Conservation (phyloP, 2,113 vertebrate species). For the Pao palembangensis region DNA sequence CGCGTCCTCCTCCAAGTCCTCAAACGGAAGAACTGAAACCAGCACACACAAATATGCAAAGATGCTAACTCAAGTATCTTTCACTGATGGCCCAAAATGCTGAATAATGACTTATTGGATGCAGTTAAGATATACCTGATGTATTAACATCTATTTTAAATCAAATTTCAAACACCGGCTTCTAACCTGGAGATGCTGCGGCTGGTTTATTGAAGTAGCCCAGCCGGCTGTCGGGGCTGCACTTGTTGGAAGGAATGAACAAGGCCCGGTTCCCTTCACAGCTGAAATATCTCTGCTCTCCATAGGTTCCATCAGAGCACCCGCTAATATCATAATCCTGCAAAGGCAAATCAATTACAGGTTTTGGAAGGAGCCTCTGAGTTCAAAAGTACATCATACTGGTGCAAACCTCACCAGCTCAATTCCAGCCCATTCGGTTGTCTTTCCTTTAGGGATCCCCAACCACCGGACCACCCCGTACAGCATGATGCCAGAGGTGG, state of each 20-base stretch:
- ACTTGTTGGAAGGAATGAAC: slow-evolving; percentile 69
- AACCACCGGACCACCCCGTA: slow-evolving; percentile 76
- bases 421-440: slow-evolving; percentile 65
- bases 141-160: no score
- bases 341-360: slow-evolving; percentile 5
- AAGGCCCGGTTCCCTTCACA: slow-evolving; percentile 65
- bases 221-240: slow-evolving; percentile 73
- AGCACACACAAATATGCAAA: slow-evolving; percentile 1
- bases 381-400: not conserved
- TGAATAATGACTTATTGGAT: not conserved
- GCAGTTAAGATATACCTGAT: no score
- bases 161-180: no score
- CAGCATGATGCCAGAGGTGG: slow-evolving; percentile 53
- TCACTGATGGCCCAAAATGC: no score
- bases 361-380: not conserved
- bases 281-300: slow-evolving; percentile 66
- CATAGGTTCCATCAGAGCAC: slow-evolving; percentile 65
- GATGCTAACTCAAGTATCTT: not conserved
- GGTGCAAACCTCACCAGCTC: slow-evolving; percentile 66
- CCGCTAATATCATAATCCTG: slow-evolving; percentile 68
- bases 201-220: slow-evolving; percentile 12
- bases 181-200: slow-evolving; percentile 49
- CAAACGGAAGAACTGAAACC: slow-evolving; percentile 48
- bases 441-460: slow-evolving; percentile 61
- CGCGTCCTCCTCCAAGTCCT: slow-evolving; percentile 52